Evolutionary conservation across 2,113 vertebrate species (phyloP).

Genomic region (Epinephelus moara): DNA sequence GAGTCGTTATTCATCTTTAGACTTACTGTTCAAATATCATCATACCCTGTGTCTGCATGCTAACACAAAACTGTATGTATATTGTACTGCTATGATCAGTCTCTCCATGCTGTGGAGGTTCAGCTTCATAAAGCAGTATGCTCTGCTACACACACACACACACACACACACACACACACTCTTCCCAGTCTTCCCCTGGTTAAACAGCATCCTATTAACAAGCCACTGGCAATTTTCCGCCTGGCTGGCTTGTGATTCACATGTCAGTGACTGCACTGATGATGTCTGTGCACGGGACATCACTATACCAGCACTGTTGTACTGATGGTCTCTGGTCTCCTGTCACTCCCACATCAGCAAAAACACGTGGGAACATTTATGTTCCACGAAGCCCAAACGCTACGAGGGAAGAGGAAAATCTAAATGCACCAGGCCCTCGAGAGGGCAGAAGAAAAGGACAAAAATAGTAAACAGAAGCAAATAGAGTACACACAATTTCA

Average conservation of each 20-base stretch:
- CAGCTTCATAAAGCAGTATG: constrained; percentile 1
- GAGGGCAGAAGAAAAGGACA: not conserved
- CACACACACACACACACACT: not conserved
- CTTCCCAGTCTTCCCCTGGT: constrained; percentile 43
- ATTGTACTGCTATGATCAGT: not conserved
- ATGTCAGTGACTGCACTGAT: constrained; percentile 55
- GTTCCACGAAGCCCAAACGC: constrained; percentile 7
- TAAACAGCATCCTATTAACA: constrained; percentile 68
- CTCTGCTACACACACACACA: not conserved
- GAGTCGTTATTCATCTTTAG: no score
- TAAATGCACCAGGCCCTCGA: not conserved
- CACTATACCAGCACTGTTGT: constrained; percentile 12
- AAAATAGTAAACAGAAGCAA: not conserved
- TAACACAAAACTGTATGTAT: not conserved
- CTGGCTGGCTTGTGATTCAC: constrained; percentile 66
- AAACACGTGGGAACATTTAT: constrained; percentile 5
- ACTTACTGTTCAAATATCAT: no score
- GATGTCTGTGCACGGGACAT: constrained; percentile 34
- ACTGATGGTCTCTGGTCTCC: constrained; percentile 7
- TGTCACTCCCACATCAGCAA: constrained; percentile 5
- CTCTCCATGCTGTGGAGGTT: constrained; percentile 3
- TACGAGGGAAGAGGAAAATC: not conserved
- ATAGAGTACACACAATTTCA: not conserved
- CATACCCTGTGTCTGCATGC: not conserved
- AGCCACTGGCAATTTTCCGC: constrained; percentile 72